A percentile compares a stretch with the other conserved stretches of the same genome.
Conservation (phyloP, 1,140 invertebrate species). For the Neodiprion pinetum region DNA sequence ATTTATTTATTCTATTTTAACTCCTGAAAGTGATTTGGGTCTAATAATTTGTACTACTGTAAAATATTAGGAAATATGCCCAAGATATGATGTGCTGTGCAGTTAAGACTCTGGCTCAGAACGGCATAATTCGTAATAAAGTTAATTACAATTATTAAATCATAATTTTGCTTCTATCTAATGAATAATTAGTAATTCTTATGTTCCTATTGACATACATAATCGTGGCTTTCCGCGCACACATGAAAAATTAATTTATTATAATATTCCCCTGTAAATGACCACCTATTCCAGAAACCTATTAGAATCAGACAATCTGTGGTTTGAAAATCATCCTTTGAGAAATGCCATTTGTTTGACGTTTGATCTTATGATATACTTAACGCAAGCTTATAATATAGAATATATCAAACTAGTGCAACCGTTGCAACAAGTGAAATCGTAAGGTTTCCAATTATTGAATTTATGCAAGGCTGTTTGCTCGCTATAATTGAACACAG, state of each 20-base stretch:
- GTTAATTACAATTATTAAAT: not conserved
- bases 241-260: not conserved
- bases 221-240: not conserved
- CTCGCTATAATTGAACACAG: no score
- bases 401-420: no score
- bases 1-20: no score
- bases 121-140: not conserved
- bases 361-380: no score
- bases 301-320: no score
- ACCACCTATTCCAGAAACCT: not conserved
- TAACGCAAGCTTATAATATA: no score
- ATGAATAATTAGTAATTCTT: not conserved
- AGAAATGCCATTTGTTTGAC: no score
- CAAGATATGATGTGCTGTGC: not conserved
- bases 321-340: no score
- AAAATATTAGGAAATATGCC: not conserved
- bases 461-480: no score
- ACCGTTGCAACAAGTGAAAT: no score
- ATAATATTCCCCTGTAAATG: not conserved
- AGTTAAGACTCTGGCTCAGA: not conserved
- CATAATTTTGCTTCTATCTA: not conserved
- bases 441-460: no score
- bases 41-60: not conserved
- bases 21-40: no score
- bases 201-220: constrained; percentile 1